phyloP scores from a whole-genome alignment of 2,113 vertebrate species.

The Xenopus borealis region DNA sequence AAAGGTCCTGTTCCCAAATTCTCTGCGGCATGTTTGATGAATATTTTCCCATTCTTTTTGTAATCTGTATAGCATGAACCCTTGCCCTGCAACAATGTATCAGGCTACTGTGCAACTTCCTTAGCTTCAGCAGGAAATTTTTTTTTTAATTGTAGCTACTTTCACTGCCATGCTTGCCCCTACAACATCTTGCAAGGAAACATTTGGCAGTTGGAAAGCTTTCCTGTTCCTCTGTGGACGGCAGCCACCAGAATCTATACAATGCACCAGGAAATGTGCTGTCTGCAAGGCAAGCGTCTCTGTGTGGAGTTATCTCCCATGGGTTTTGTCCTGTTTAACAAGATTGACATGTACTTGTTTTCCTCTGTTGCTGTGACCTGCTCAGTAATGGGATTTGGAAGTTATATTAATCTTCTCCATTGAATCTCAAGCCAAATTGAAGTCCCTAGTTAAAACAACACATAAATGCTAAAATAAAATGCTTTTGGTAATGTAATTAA shows the following conservation, averaged over 20 bases:
- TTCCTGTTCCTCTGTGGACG: slow-evolving; percentile 1
- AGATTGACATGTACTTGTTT: neutral
- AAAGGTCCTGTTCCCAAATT: neutral
- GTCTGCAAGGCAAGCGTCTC: slow-evolving; percentile 5
- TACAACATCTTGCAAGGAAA: slow-evolving; percentile 19
- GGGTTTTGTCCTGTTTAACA: neutral
- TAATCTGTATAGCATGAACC: neutral
- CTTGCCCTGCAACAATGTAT: neutral
- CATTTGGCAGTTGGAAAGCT: neutral
- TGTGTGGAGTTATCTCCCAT: neutral
- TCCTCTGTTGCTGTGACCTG: neutral
- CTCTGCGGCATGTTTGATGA: neutral
- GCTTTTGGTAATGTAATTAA: too few relatives aligned
- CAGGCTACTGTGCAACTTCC: neutral
- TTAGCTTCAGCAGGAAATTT: neutral
- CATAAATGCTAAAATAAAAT: too few relatives aligned
- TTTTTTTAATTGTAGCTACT: slow-evolving; percentile 8
- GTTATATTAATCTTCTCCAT: neutral
- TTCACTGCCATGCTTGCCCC: slow-evolving; percentile 2
- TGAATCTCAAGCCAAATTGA: too few relatives aligned
- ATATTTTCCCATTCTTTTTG: neutral
- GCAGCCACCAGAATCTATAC: neutral
- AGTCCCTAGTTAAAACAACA: too few relatives aligned
- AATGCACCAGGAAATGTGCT: slow-evolving; percentile 13
- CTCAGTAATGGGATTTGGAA: neutral